Base-by-base conservation (phyloP, 1,140 invertebrate species). In the Anoplophora glabripennis region DNA sequence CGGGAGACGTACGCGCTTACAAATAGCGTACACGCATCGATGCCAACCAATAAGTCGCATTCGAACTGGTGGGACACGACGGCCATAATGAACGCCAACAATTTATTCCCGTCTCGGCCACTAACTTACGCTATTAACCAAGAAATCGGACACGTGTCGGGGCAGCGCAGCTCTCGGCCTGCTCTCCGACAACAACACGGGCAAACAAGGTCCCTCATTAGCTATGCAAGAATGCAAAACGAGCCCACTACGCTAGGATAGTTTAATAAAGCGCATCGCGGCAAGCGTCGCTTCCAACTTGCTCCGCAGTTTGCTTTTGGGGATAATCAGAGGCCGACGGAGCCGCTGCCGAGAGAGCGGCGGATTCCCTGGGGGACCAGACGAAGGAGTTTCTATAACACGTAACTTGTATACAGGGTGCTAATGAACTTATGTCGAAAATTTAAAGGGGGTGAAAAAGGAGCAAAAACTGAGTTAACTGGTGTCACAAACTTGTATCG, bases 171-270 rank as follows among this genome's bases (percentile, higher is more conserved):
- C 41, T 57, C 46, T 41, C 44, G 42, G 38, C 54, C 21, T 9
- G 14, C 12, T n/a, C 35, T 52, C 35, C 17, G 49, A 53, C 15
- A 41, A 40, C 54, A 56, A 65, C 55, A 65, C 62, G 59, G 59
- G 47, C 63, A 64, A 61, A 64, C 63, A 64, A 64, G 59, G 47
- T 58, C 28, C 44, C 45, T 65, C 63, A 62, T 65, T 65, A 65
- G 58, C 49, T 65, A 65, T 65, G 63, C 63, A 65, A 65, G 59
- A 55, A 65, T 65, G 63, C 63, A 65, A 65, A 65, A 59, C 61
- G 42, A 58, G 56, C 48, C 61, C 61, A 63, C 60, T 53, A 51
- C 52, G 53, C 61, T 64, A 63, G 54, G 51, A 52, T 59, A 53
- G 61, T 59, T 54, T 47, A 62, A 44, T 49, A 34, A 21, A 8